These are phyloP conservation scores for Patella depressa DNA, from an alignment of 2,888 invertebrate species.

Conservation along the genomic window DNA sequence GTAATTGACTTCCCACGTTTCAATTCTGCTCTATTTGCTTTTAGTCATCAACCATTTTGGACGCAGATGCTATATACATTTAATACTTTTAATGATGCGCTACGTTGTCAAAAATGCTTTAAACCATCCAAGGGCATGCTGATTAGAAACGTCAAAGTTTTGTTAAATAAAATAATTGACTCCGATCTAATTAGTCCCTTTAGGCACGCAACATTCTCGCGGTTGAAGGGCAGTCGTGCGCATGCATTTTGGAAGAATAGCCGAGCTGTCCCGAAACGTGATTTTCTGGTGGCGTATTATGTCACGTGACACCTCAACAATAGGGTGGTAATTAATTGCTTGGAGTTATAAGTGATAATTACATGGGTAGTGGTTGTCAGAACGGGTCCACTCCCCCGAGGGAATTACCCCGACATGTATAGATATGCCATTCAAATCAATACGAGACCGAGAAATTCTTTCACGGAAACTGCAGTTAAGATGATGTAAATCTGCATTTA, in stretches of 20 bases:
- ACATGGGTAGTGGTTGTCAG: not conserved
- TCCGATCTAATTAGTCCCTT: not conserved
- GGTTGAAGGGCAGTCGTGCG: not conserved
- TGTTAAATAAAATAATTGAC: not conserved
- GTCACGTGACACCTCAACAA: not conserved
- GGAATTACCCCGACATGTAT: not conserved
- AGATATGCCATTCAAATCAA: too few species aligned
- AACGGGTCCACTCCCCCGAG: not conserved
- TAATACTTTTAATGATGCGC: too few species aligned
- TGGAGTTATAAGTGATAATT: not conserved
- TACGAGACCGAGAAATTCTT: too few species aligned
- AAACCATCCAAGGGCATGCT: too few species aligned
- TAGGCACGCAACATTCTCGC: not conserved
- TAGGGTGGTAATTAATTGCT: conserved; percentile 1
- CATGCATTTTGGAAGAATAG: conserved; percentile 2
- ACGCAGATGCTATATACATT: too few species aligned
- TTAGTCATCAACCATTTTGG: too few species aligned
- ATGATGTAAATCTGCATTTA: too few species aligned
- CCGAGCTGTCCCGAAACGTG: not conserved
- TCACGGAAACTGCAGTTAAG: too few species aligned
- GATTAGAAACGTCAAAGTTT: not conserved
- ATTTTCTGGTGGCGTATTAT: not conserved
- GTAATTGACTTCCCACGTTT: too few species aligned
- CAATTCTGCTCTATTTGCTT: too few species aligned
- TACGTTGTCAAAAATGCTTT: too few species aligned